A percentile compares a stretch with the other conserved stretches of the same genome.
phyloP scores from a whole-genome alignment of 2,113 vertebrate species.

The Prionailurus viverrinus region DNA sequence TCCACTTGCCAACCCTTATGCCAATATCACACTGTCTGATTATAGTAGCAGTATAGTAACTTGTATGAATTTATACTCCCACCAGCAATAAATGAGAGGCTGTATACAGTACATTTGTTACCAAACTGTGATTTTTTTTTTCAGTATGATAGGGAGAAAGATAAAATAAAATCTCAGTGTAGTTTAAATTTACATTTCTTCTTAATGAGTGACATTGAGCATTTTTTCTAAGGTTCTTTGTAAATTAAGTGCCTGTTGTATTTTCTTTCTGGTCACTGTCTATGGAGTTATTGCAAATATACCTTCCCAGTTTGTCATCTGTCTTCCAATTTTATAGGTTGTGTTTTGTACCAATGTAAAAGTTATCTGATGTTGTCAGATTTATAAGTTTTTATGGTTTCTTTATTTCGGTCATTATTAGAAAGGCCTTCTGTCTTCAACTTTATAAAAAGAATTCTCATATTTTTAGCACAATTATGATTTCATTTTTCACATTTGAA shows the following conservation, averaged over 20 bases:
- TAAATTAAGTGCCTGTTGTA: not conserved
- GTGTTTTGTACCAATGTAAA: not conserved
- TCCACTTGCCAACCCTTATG: not conserved
- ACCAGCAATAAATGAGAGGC: not conserved
- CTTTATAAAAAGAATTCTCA: not conserved
- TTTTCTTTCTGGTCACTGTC: not conserved
- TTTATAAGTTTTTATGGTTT: not conserved
- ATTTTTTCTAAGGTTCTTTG: not conserved
- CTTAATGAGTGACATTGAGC: not conserved
- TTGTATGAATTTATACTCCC: not conserved
- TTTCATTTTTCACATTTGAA: slow-evolving; percentile 6
- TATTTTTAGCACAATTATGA: not conserved
- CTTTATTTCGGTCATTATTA: not conserved
- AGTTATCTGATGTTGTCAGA: not conserved
- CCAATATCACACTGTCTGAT: not conserved
- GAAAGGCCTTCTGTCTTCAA: not conserved
- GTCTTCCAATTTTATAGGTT: not conserved
- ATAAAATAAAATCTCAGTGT: not conserved
- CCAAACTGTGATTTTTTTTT: slow-evolving; percentile 15
- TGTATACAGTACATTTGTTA: not conserved
- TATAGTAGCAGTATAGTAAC: not conserved
- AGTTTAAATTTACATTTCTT: not conserved
- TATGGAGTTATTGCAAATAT: not conserved
- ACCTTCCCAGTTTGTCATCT: not conserved
- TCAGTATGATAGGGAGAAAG: not conserved